Conservation (phyloP, 2,888 invertebrate genomes). For the Sthenelais limicola region DNA sequence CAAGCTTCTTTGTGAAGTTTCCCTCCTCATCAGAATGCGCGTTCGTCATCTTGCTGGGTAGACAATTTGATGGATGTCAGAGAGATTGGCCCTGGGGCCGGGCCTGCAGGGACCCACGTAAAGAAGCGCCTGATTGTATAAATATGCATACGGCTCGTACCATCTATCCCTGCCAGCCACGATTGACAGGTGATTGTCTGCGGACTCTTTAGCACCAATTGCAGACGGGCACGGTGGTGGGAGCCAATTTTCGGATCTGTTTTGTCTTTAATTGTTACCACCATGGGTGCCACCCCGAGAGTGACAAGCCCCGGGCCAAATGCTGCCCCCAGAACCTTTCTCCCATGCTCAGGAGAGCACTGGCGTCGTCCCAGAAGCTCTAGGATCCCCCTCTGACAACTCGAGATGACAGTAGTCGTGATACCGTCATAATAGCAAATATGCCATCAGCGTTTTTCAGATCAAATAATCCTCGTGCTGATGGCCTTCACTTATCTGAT, state of each 20-base stretch:
- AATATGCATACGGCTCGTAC: constrained; percentile 44
- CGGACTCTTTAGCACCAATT: constrained; percentile 13
- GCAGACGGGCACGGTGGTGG: constrained; percentile 1
- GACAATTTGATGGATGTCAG: constrained; percentile 48
- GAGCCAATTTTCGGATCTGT: constrained; percentile 21
- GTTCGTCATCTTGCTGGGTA: constrained; percentile 32
- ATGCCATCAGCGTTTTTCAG: too few relatives aligned
- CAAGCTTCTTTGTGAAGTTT: constrained; percentile 15
- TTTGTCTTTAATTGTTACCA: constrained; percentile 38
- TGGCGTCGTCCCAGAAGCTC: too few relatives aligned
- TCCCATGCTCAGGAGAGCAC: too few relatives aligned
- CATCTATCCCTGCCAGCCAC: constrained; percentile 31
- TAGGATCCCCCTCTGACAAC: too few relatives aligned
- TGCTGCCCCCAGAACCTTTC: neutral
- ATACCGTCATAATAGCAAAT: too few relatives aligned
- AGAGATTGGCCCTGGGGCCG: constrained; percentile 40
- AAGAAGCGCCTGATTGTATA: constrained; percentile 33
- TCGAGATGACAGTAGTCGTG: too few relatives aligned
- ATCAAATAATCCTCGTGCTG: too few relatives aligned
- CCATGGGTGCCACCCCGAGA: constrained; percentile 22
- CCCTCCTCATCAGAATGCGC: constrained; percentile 28
- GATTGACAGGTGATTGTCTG: constrained; percentile 49
- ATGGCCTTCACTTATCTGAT: too few relatives aligned
- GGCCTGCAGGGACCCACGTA: constrained; percentile 7
- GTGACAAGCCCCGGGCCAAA: neutral